phyloP scores from a whole-genome alignment of 2,113 vertebrate genomes.

The Dipodomys ordii region DNA sequence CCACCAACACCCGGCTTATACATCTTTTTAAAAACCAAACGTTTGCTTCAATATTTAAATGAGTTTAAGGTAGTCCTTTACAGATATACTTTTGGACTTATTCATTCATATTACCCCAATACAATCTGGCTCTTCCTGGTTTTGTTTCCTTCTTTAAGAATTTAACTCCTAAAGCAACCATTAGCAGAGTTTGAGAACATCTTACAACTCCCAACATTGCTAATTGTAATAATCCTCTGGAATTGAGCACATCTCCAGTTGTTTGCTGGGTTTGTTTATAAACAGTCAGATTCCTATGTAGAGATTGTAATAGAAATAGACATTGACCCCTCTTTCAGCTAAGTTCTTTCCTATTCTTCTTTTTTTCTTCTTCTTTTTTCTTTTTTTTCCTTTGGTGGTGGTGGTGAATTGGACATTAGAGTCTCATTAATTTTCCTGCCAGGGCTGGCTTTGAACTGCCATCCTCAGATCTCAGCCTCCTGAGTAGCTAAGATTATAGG shows the following conservation, averaged over 20 bases:
- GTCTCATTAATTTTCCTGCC: too few species aligned
- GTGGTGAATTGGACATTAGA: too few species aligned
- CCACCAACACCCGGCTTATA: background rate
- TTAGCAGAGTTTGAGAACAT: slow-evolving; percentile 18
- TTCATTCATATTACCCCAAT: background rate
- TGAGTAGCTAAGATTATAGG: too few species aligned
- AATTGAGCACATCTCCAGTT: background rate
- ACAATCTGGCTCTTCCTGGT: background rate
- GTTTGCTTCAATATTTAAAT: background rate
- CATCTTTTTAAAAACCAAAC: slow-evolving; percentile 39
- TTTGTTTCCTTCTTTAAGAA: slow-evolving; percentile 48
- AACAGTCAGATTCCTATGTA: background rate
- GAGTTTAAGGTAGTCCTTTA: background rate
- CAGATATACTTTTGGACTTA: background rate
- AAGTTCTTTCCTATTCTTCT: slow-evolving; percentile 5
- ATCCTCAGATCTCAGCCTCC: too few species aligned
- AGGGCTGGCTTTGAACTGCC: too few species aligned
- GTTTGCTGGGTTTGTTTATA: slow-evolving; percentile 11
- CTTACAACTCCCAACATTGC: background rate
- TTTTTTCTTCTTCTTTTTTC: background rate
- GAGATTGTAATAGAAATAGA: slow-evolving; percentile 30
- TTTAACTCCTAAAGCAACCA: background rate
- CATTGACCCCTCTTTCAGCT: background rate
- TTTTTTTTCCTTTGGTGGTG: too few species aligned
- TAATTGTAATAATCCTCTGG: background rate